A percentile compares a stretch with the other conserved stretches of the same genome.
Evolutionary conservation across 1,140 invertebrate genomes (phyloP).

Genomic region (Pentalonia nigronervosa): DNA sequence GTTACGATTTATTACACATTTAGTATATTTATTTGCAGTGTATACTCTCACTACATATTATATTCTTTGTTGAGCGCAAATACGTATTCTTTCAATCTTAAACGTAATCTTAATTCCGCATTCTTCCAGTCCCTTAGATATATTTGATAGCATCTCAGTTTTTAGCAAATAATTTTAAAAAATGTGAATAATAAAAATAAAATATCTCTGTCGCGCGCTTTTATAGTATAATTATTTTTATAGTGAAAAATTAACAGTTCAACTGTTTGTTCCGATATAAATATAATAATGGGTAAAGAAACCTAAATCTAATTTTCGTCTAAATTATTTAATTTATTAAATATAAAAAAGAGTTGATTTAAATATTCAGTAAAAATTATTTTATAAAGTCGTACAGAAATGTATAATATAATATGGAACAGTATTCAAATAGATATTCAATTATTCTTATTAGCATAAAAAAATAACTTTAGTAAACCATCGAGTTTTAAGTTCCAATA

Average conservation of each 20-base stretch:
- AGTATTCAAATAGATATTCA: no score
- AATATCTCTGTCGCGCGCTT: background rate
- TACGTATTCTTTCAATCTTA: background rate
- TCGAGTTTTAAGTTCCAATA: no score
- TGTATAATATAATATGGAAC: no score
- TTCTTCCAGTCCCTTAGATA: background rate
- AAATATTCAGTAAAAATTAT: background rate
- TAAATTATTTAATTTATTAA: background rate
- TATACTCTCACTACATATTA: background rate
- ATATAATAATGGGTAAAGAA: background rate
- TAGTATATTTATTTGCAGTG: background rate
- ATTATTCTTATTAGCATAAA: no score
- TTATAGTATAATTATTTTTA: background rate
- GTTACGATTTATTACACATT: background rate
- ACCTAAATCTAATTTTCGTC: background rate
- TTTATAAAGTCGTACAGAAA: background rate
- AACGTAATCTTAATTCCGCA: background rate
- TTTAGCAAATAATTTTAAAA: background rate
- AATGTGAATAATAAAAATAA: no score
- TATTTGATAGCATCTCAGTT: background rate
- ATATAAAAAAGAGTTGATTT: background rate
- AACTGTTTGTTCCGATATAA: background rate
- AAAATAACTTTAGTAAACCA: no score
- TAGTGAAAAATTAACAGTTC: background rate
- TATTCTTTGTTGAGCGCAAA: background rate